Evolutionary conservation across 2,113 vertebrate genomes (phyloP).

Genomic region (Oxyura jamaicensis): DNA sequence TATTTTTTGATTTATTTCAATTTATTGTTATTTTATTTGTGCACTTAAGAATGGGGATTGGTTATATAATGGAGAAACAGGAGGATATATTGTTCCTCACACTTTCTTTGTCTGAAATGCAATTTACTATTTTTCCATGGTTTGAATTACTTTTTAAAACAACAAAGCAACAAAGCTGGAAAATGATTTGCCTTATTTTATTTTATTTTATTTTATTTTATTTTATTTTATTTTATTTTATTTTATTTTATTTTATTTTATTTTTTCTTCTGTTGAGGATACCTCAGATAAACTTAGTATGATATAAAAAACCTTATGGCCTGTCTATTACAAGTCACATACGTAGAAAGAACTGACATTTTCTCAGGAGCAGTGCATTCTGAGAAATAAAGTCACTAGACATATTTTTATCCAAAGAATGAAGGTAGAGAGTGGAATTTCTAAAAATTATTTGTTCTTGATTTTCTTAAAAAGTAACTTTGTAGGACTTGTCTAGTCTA

Average conservation of each 20-base stretch:
- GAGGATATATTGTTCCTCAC: not conserved
- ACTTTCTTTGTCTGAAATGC: not conserved
- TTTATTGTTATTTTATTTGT: conserved; percentile 39
- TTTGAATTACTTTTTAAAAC: not conserved
- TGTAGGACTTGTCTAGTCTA: not conserved
- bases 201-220: too few species aligned
- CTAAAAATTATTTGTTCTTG: not conserved
- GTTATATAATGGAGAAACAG: not conserved
- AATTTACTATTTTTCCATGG: not conserved
- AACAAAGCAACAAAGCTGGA: not conserved
- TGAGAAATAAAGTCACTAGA: not conserved
- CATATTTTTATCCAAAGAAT: not conserved
- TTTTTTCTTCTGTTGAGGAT: not conserved
- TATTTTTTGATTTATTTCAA: conserved; percentile 45
- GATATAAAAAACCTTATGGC: not conserved
- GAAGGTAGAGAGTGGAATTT: not conserved
- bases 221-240: too few species aligned
- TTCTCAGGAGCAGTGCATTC: not conserved
- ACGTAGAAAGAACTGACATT: not conserved
- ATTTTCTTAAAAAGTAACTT: not conserved
- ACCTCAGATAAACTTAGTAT: not conserved
- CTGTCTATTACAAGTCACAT: not conserved
- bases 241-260: not conserved
- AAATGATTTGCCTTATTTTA: not conserved
- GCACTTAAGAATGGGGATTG: not conserved